These are phyloP conservation scores for Bombus superbus DNA, from an alignment of 1,140 invertebrate genomes.

Conservation along the genomic window DNA sequence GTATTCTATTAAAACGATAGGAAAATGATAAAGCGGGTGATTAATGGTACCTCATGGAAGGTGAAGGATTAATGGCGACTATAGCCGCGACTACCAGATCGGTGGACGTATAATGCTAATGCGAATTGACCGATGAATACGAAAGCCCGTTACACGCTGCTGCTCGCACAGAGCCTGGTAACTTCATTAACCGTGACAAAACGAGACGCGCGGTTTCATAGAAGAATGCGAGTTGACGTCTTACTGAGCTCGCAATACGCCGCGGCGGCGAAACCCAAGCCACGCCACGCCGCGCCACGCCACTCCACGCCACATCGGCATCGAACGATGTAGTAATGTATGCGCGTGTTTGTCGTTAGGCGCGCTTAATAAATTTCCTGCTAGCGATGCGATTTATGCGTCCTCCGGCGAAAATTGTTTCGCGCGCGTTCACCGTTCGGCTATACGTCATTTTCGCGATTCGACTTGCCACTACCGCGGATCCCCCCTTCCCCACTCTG, in stretches of 20 bases:
- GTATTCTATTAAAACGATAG: slow-evolving; percentile 67
- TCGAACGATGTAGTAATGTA: slow-evolving; percentile 12
- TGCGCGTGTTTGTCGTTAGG: slow-evolving; percentile 45
- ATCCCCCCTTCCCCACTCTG: background rate
- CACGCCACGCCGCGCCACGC: background rate
- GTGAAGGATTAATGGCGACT: slow-evolving; percentile 59
- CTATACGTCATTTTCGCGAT: slow-evolving; percentile 30
- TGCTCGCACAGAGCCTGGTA: slow-evolving; percentile 55
- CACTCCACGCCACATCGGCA: background rate
- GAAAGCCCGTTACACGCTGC: slow-evolving; percentile 67
- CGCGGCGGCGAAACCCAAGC: slow-evolving; percentile 24
- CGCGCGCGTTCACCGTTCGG: background rate
- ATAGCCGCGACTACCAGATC: slow-evolving; percentile 54
- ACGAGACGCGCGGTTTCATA: slow-evolving; percentile 66
- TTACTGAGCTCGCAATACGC: slow-evolving; percentile 38
- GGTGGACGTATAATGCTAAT: slow-evolving; percentile 68
- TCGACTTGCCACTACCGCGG: background rate
- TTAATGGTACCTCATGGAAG: slow-evolving; percentile 56
- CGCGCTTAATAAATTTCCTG: slow-evolving; percentile 55
- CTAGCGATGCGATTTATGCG: slow-evolving; percentile 29
- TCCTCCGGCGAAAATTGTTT: slow-evolving; percentile 44
- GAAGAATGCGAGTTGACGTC: slow-evolving; percentile 64
- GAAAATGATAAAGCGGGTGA: slow-evolving; percentile 66
- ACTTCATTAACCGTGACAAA: slow-evolving; percentile 70
- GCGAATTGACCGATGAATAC: slow-evolving; percentile 67